Evolutionary conservation across 2,888 invertebrate species (phyloP).

Genomic region (Acanthococcus lagerstroemiae): DNA sequence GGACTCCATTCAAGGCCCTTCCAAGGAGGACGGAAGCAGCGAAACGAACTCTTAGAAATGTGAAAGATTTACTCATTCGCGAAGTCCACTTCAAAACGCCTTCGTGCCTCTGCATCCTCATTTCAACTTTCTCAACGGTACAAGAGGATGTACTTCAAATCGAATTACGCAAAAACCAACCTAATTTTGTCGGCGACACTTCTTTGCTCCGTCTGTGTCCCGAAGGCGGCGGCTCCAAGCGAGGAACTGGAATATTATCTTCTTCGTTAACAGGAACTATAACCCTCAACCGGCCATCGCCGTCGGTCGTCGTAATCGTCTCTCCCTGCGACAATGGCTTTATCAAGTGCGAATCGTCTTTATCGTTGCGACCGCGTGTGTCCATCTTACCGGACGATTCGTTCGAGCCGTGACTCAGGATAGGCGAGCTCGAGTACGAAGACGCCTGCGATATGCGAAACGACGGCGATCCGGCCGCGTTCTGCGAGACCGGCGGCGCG

Average conservation of each 20-base stretch:
- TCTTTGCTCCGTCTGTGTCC: conserved; percentile 31
- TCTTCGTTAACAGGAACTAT: conserved; percentile 50
- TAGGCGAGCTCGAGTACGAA: conserved; percentile 42
- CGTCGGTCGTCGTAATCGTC: conserved; percentile 51
- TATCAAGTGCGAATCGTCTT: conserved; percentile 47
- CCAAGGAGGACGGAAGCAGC: too few relatives aligned
- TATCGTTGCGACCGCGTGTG: conserved; percentile 40
- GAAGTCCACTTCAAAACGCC: too few relatives aligned
- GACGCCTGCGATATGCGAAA: conserved; percentile 50
- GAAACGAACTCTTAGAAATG: too few relatives aligned
- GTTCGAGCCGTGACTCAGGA: conserved; percentile 34
- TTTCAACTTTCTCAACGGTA: too few relatives aligned
- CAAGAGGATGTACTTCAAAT: too few relatives aligned
- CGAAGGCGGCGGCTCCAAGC: conserved; percentile 35
- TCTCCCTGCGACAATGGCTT: conserved; percentile 57
- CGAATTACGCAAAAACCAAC: too few relatives aligned
- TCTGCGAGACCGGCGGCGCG: conserved; percentile 40
- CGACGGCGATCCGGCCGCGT: conserved; percentile 40
- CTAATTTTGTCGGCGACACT: conserved; percentile 29
- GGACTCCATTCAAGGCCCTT: too few relatives aligned
- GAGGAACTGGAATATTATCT: conserved; percentile 39
- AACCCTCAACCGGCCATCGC: conserved; percentile 52
- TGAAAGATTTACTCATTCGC: too few relatives aligned
- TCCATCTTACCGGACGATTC: conserved; percentile 39
- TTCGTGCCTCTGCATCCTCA: too few relatives aligned